Base-by-base conservation (phyloP, 2,797 vertebrate species). In the Lepidocolaptes lacrymiger region DNA sequence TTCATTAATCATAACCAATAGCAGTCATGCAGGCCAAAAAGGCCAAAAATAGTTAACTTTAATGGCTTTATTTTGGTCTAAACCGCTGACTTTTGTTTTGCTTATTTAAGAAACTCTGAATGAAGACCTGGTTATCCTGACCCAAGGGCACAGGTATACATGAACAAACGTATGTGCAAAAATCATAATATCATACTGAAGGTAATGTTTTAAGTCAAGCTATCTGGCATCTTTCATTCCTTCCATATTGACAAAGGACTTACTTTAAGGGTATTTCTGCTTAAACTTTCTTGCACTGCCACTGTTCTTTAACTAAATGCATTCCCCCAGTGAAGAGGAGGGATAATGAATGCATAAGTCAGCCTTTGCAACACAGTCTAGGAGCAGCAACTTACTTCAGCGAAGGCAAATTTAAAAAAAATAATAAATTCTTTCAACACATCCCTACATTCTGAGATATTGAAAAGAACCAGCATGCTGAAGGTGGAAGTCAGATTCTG, bases 251-350 rank as follows among this genome's bases (percentile, higher is more conserved):
- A 79, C 52, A 80, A 68, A 96, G 32, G 24, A 51, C 36, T 79
- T 54, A 58, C 28, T 94, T 83, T 48, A 76, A 58, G 68, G 27
- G 20, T 69, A 43, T 17, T 91, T 63, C 48, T 89, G 36, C 63
- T 93, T 93, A 86, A 91, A 55, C 51, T 89, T 88, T 63, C 55
- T 91, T 62, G 36, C 44, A 41, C 55, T 59, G 56, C n/a, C 36
- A 28, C 44, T 79, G 30, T 87, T 73, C 48, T 82, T 76, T 74
- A 73, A 48, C 67, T 79, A 52, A 63, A 77, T 24, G 17, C 8
- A 37, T 91, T 95, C 4, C 20, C 8, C 7, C 24, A 48, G 9
- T 66, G 75, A 89, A 83, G 89, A 89, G 17, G 37, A 74, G 5
- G 19, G 74, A 74, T 67, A 73, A 64, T 15, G 20, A 72, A 85